Percentiles rank a stretch among this genome's conserved stretches.
Evolutionary conservation across 2,113 vertebrate genomes (phyloP).

Genomic region (Ploceus nigricollis): DNA sequence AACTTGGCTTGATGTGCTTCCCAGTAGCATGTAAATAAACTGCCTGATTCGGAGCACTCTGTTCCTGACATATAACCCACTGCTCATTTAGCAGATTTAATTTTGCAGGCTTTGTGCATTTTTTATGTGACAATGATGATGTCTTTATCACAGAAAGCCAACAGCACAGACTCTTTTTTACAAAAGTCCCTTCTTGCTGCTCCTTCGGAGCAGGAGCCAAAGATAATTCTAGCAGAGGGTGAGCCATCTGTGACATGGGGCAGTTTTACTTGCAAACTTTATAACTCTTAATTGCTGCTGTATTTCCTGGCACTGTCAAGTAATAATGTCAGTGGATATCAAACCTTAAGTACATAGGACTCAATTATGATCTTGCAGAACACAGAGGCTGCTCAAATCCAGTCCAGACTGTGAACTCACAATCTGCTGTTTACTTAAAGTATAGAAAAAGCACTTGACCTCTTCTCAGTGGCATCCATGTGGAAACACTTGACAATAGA

Average conservation of each 20-base stretch:
- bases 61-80: background rate
- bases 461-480: conserved; percentile 41
- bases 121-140: background rate
- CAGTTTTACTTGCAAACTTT: background rate
- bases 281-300: background rate
- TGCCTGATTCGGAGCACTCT: background rate
- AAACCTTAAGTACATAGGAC: conserved; percentile 3
- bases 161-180: background rate
- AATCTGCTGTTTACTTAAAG: conserved; percentile 48
- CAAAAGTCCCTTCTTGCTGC: background rate
- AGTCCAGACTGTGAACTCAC: background rate
- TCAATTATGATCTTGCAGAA: conserved; percentile 27
- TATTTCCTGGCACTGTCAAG: conserved; percentile 19
- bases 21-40: background rate
- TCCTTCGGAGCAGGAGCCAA: background rate
- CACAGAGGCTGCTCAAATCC: conserved; percentile 26
- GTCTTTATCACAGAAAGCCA: background rate
- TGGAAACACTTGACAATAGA: conserved; percentile 7
- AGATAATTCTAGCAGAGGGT: background rate
- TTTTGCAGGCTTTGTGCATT: conserved; percentile 1
- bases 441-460: conserved; percentile 46
- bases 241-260: background rate
- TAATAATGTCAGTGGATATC: background rate
- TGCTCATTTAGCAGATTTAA: conserved; percentile 24
- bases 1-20: background rate